Evolutionary conservation across 2,113 vertebrate genomes (phyloP).

Genomic region (Cochlearius cochlearius): DNA sequence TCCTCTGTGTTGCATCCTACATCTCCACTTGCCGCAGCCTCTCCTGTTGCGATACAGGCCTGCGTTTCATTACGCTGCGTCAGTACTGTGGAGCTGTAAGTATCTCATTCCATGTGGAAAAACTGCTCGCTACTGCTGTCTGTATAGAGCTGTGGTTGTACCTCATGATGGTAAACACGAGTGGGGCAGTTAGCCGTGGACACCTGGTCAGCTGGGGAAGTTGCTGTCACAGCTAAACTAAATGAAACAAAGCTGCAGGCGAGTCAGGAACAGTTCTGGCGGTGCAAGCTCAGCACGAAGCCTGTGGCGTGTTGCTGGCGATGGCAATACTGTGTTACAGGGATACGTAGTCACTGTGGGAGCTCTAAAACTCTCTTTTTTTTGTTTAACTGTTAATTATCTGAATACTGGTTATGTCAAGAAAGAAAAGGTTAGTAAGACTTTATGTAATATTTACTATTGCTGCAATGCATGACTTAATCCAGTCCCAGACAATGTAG

Average conservation of each 20-base stretch:
- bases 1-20: neutral
- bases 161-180: no score
- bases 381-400: neutral
- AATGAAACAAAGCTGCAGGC: neutral
- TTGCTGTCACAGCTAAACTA: rapidly evolving
- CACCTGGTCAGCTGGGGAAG: neutral
- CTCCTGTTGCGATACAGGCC: neutral
- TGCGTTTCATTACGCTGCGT: rapidly evolving
- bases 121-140: neutral
- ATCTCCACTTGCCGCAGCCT: rapidly evolving
- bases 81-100: neutral
- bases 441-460: neutral
- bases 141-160: neutral
- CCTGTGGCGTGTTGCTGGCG: rapidly evolving
- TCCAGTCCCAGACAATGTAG: neutral
- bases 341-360: neutral
- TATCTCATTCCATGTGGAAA: neutral
- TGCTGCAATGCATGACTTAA: neutral
- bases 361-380: neutral
- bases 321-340: neutral
- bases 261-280: no score
- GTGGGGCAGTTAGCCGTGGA: neutral
- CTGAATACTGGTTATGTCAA: neutral
- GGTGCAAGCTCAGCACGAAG: neutral
- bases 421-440: neutral